Percentiles rank a stretch among this genome's conserved stretches.
These are phyloP conservation scores for Steinernema hermaphroditum DNA, from an alignment of 2,888 invertebrate species.

Conservation along the genomic window DNA sequence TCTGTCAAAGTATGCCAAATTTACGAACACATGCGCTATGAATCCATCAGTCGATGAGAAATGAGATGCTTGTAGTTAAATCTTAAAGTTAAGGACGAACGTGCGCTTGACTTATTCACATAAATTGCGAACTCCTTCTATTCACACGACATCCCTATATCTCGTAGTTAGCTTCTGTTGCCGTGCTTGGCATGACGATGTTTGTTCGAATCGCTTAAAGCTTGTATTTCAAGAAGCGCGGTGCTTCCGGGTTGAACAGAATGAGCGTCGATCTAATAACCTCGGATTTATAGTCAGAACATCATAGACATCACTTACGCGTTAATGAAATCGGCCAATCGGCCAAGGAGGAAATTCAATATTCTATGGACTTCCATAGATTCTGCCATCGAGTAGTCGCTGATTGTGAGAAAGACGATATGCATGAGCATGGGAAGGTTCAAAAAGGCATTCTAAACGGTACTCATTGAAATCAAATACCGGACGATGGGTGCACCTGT, in stretches of 20 bases:
- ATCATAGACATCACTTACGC: neutral
- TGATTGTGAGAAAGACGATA: constrained; percentile 7
- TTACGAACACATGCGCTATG: too few species aligned
- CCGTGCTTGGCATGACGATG: too few species aligned
- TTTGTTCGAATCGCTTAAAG: too few species aligned
- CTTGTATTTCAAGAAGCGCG: neutral
- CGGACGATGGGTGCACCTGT: neutral
- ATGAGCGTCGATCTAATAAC: neutral
- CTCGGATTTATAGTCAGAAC: neutral
- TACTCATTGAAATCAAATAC: too few species aligned
- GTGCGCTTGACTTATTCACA: too few species aligned
- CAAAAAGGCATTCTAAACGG: neutral
- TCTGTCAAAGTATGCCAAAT: too few species aligned
- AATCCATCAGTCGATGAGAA: too few species aligned
- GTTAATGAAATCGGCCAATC: constrained; percentile 12
- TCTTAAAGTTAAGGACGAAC: too few species aligned
- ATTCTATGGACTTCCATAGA: neutral
- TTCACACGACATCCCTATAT: too few species aligned
- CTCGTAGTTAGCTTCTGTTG: too few species aligned
- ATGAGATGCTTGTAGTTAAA: too few species aligned
- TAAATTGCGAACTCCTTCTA: too few species aligned
- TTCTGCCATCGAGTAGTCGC: neutral
- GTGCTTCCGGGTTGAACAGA: constrained; percentile 9
- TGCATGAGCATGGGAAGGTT: constrained; percentile 8
- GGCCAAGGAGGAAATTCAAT: constrained; percentile 3